Conservation (phyloP, 35 echinoderm and acorn worm genomes). For the Apostichopus parvimensis region DNA sequence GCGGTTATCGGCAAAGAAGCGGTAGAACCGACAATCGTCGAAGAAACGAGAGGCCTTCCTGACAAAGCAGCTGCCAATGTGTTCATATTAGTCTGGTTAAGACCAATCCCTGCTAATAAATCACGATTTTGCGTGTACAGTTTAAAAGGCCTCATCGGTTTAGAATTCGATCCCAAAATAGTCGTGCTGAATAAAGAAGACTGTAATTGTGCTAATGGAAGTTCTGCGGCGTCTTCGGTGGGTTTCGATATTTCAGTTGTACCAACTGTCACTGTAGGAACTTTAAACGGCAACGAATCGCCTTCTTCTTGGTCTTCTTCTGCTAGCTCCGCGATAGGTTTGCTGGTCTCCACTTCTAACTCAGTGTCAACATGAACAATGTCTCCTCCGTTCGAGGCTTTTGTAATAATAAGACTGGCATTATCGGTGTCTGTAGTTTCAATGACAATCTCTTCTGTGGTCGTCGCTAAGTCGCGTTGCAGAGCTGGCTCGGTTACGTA, state of each 20-base stretch:
- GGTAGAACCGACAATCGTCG: conserved; percentile 23
- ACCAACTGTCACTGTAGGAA: conserved; percentile 19
- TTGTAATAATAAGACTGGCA: neutral
- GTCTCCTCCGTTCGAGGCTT: conserved; percentile 19
- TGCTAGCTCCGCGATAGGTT: neutral
- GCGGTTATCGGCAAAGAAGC: conserved; percentile 41
- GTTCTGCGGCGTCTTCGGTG: neutral
- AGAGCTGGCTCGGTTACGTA: conserved; percentile 40
- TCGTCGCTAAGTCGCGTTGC: conserved; percentile 10
- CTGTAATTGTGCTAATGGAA: neutral
- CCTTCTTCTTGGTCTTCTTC: neutral
- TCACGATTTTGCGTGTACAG: conserved; percentile 69
- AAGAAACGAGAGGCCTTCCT: conserved; percentile 43
- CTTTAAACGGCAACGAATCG: conserved; percentile 23
- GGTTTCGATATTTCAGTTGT: neutral
- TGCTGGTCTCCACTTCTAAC: conserved; percentile 37
- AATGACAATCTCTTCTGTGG: conserved; percentile 5
- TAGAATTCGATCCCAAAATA: conserved; percentile 56
- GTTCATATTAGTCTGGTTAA: conserved; percentile 47
- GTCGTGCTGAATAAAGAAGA: conserved; percentile 2
- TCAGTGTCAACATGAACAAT: neutral
- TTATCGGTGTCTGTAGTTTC: neutral
- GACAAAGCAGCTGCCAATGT: conserved; percentile 48
- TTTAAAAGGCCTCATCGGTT: conserved; percentile 67
- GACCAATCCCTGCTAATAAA: conserved; percentile 58